Percentiles rank a stretch among this genome's conserved stretches.
phyloP scores from a whole-genome alignment of 2,888 invertebrate species.

The Myathropa florea region DNA sequence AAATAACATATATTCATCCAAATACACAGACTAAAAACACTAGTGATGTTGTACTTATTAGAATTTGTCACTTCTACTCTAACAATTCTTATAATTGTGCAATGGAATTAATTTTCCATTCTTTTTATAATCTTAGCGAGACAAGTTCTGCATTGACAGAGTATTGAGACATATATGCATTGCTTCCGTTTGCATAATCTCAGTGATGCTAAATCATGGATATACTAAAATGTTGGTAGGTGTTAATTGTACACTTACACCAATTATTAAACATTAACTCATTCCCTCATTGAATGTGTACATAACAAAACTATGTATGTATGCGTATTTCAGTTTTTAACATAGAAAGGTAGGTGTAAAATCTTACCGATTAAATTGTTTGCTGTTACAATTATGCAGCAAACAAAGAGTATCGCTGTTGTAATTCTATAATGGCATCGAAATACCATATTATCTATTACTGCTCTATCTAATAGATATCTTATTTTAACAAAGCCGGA shows the following conservation, averaged over 20 bases:
- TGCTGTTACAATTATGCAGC: constrained; percentile 93
- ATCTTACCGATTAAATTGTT: constrained; percentile 93
- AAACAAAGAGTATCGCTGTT: constrained; percentile 91
- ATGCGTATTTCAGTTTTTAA: neutral
- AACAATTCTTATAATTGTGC: neutral
- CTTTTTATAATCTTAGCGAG: too few species aligned
- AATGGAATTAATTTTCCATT: neutral
- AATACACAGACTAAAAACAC: too few species aligned
- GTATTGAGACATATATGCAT: neutral
- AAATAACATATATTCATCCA: too few species aligned
- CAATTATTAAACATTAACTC: neutral
- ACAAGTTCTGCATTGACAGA: too few species aligned
- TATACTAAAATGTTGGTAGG: neutral
- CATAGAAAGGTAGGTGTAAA: neutral
- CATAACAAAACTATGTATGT: neutral
- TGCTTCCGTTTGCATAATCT: too few species aligned
- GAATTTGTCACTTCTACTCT: neutral
- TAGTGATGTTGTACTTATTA: too few species aligned
- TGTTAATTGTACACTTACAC: neutral
- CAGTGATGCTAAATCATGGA: too few species aligned
- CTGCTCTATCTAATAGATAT: constrained; percentile 92
- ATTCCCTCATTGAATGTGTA: neutral
- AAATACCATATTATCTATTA: constrained; percentile 95
- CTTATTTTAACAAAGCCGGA: constrained; percentile 95
- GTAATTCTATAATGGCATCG: constrained; percentile 94